Evolutionary conservation across 2,113 vertebrate species (phyloP), one percentile per base, ranked within the genome.

Genomic region (Eleginops maclovinus): DNA sequence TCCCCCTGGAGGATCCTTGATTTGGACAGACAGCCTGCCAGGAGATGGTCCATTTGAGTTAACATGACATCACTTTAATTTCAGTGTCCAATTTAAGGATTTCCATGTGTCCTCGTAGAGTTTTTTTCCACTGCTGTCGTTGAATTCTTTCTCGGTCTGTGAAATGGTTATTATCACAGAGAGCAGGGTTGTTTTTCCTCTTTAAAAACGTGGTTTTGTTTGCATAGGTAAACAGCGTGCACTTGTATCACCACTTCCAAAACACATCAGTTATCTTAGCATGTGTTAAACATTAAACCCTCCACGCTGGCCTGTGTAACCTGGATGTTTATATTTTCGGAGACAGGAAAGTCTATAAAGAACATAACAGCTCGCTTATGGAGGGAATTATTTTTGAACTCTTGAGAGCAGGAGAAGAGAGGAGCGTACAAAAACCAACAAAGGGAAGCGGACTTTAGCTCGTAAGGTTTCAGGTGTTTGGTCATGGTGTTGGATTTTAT

Each of bases 381-480:
- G 41, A 54, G 6, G 14, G 19, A 56, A 59, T 72, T 69, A 2
- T 69, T 76, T 82, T 66, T 79, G 14, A 14, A 54, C 46, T 71
- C 81, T 36, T 67, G 41, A 54, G 43, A 47, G 54, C 59, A 24
- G 49, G 19, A 64, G 51, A 41, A 17, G 44, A 36, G 59, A 43
- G n/a, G 28, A 44, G 56, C 51, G 43, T 41, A 36, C 26, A 67
- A 72, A 86, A 47, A 19, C 6, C 28, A 67, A 70, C 58, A 12
- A 60, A 82, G 83, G 44, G 56, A 74, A 87, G 64, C 43, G 63
- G 46, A 58, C 46, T 55, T 85, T 56, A 70, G 50, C 49, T 72
- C 44, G 72, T 60, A 82, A 66, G 10, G 60, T 47, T 81, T 67
- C 75, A 86, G 86, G 81, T 88, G 86, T 87, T 82, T 87, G 81